Base-by-base conservation (phyloP, 2,888 invertebrate genomes). In the Arctia plantaginis region DNA sequence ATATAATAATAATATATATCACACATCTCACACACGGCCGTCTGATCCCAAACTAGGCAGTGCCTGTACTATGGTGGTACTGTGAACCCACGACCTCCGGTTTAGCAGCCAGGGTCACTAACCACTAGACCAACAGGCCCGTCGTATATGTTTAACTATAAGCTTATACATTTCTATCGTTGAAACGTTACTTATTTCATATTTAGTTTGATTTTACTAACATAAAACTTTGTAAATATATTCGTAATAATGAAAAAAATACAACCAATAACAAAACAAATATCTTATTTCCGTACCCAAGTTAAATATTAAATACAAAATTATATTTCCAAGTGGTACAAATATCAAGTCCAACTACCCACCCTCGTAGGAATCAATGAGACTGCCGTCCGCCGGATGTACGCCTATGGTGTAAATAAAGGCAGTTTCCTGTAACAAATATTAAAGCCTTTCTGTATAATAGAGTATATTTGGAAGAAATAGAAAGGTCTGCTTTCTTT, bases 361-460 rank as follows among this genome's bases (percentile, higher is more conserved):
- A 67, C 86, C 87, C 86, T 88, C 82, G 82, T 80, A 82, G 85
- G 89, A 91, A 93, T 92, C 92, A 92, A 92, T 92, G 91, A 89
- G 87, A 83, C 84, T 89, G 87, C 89, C 92, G 90, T 88, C 87
- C 89, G 87, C 91, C 92, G 93, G 91, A 91, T 90, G 87, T 90
- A 82, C 86, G 88, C 89, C 89, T 89, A 89, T 90, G 86, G 90
- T 88, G 92, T 90, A 92, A 93, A 93, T 93, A 93, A 91, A 90
- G 89, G 88, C 86, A 84, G 89, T 90, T 92, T 93, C 92, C 93
- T 89, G 90, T 88, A 90, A 92, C 92, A 91, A 93, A 93, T 91
- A 93, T 90, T 90, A 88, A 88, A 88, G 86, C 83, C 82, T 87
- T 84, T 82, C 79, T 77, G 77, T 85, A 81, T 81, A 84, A 83